Conservation (phyloP, 1,140 invertebrate genomes). For the Bombyx mori region ASM3026992v2 NC_085129.1:6051501-6052000, state of each 20-base stretch:
- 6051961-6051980: constrained; percentile 22
- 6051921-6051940: constrained; percentile 23
- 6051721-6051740: constrained; percentile 37
- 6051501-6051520: too few species aligned
- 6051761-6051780: constrained; percentile 49
- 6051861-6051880: constrained; percentile 63
- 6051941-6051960: constrained; percentile 18
- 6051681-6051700: too few species aligned
- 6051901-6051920: constrained; percentile 63
- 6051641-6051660: constrained; percentile 4
- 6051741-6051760: constrained; percentile 43
- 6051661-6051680: too few species aligned
- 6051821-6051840: constrained; percentile 67
- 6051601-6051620: too few species aligned
- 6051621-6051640: constrained; percentile 4
- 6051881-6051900: constrained; percentile 59
- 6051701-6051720: not conserved
- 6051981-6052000: constrained; percentile 7
- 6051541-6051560: too few species aligned
- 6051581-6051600: too few species aligned
- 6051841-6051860: constrained; percentile 68
- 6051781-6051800: constrained; percentile 65
- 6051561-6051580: too few species aligned
- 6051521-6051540: too few species aligned
- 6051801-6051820: constrained; percentile 68